These are phyloP conservation scores for Sapayoa aenigma DNA, from an alignment of 2,113 vertebrate genomes.

Conservation along the genomic window DNA sequence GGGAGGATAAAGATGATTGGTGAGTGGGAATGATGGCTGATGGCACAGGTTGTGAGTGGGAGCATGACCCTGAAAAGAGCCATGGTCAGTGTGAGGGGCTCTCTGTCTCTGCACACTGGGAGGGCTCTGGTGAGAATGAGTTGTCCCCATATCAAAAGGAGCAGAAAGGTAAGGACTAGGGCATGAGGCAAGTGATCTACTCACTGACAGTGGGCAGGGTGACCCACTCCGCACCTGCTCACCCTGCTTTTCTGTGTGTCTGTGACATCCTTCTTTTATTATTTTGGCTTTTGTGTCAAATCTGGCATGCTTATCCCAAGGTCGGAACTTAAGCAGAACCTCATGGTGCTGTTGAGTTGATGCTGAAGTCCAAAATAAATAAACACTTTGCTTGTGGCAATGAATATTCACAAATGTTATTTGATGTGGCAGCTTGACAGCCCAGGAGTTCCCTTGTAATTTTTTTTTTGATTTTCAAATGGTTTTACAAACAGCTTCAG, in stretches of 20 bases:
- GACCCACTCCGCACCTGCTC: fast-evolving
- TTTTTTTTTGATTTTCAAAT: neutral
- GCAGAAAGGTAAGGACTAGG: neutral
- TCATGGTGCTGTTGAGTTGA: neutral
- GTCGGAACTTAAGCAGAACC: neutral
- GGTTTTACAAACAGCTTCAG: neutral
- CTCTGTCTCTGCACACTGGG: fast-evolving
- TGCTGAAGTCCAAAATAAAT: neutral
- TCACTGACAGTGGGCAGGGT: neutral
- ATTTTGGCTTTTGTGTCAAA: neutral
- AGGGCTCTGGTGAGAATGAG: neutral
- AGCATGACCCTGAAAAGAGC: neutral
- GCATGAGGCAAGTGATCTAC: neutral
- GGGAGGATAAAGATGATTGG: constrained; percentile 94
- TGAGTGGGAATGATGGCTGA: constrained; percentile 40
- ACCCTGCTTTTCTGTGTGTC: neutral
- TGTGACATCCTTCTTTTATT: neutral
- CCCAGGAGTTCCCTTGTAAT: neutral
- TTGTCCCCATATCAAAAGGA: neutral
- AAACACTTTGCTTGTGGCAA: neutral
- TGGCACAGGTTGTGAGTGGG: fast-evolving
- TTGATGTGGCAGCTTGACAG: neutral
- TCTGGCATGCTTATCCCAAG: neutral
- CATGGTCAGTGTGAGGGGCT: neutral
- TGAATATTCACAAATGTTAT: neutral